phyloP scores from a whole-genome alignment of 2,113 vertebrate genomes.

The Madoqua kirkii region DNA sequence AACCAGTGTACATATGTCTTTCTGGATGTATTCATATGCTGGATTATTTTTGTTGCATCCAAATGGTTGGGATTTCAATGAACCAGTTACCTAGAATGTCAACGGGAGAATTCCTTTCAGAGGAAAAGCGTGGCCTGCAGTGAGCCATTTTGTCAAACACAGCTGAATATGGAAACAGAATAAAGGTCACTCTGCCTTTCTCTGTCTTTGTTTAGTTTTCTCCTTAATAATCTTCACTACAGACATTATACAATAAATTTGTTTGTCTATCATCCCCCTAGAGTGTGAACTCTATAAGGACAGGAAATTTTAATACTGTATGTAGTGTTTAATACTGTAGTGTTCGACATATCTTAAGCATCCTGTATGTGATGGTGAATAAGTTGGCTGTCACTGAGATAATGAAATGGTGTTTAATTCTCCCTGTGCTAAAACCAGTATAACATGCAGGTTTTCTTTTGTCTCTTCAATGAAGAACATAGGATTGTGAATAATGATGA shows the following conservation, averaged over 20 bases:
- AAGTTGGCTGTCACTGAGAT: neutral
- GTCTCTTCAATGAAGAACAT: neutral
- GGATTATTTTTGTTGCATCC: slow-evolving; percentile 66
- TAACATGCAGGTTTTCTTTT: neutral
- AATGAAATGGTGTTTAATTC: neutral
- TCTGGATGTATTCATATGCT: slow-evolving; percentile 68
- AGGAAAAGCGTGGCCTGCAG: neutral
- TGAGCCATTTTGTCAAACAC: neutral
- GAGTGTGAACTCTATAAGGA: neutral
- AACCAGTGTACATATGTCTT: slow-evolving; percentile 72
- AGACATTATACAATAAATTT: neutral
- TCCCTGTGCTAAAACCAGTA: neutral
- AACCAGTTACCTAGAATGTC: slow-evolving; percentile 51
- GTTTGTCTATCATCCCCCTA: neutral
- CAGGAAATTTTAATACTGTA: neutral
- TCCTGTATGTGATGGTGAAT: neutral
- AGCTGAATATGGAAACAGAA: neutral
- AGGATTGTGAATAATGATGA: neutral
- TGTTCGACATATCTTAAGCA: neutral
- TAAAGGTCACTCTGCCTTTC: neutral
- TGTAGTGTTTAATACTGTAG: neutral
- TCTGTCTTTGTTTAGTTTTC: neutral
- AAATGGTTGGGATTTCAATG: slow-evolving; percentile 56
- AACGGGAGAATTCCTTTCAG: neutral
- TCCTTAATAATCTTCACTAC: neutral